These are phyloP conservation scores for Ectobius pallidus DNA, from an alignment of 2,888 invertebrate species.

Conservation along the genomic window DNA sequence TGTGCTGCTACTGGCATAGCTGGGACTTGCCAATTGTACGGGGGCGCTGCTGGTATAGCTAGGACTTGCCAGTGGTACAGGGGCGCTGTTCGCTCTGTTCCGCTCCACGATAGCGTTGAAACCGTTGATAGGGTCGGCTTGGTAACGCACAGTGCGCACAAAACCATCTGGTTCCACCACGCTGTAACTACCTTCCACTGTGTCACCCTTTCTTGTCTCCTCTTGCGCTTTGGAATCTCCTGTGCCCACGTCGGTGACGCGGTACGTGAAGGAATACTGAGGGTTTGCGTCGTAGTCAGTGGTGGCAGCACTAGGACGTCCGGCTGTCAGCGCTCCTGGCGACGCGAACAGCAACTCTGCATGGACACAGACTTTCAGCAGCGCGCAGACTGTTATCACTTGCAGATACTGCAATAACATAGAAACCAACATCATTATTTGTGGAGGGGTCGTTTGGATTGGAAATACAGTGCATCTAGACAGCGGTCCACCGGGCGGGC, in stretches of 20 bases:
- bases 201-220: slow-evolving; percentile 40
- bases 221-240: slow-evolving; percentile 40
- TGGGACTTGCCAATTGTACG: background rate
- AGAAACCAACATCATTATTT: no score
- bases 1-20: background rate
- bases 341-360: slow-evolving; percentile 22
- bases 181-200: slow-evolving; percentile 39
- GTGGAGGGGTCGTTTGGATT: no score
- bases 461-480: no score
- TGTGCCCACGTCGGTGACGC: slow-evolving; percentile 36
- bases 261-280: slow-evolving; percentile 39
- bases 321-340: slow-evolving; percentile 12
- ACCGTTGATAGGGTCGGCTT: slow-evolving; percentile 39
- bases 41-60: background rate
- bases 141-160: slow-evolving; percentile 39
- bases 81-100: slow-evolving; percentile 6
- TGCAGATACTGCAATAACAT: no score
- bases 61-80: background rate
- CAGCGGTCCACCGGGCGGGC: no score
- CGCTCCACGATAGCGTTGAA: slow-evolving; percentile 40
- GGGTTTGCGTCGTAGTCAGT: slow-evolving; percentile 10
- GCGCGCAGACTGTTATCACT: slow-evolving; percentile 12
- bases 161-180: slow-evolving; percentile 40
- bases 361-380: slow-evolving; percentile 16
- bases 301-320: background rate